Evolutionary conservation across 2,113 vertebrate genomes (phyloP).

Genomic region (Halcyon senegalensis): DNA sequence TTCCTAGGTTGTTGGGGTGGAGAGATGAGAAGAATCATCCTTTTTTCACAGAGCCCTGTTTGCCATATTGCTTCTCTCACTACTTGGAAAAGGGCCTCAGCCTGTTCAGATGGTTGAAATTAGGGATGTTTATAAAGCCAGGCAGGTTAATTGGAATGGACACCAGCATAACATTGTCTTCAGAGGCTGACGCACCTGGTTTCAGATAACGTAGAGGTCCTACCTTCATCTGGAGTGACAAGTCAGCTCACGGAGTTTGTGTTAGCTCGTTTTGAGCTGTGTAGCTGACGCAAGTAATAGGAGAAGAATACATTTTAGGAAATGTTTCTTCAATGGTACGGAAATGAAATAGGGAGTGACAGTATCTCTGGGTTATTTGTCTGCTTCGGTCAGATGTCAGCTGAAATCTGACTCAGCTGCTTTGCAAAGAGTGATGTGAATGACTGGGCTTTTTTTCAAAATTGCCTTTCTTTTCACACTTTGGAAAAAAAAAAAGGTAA

Average conservation of each 20-base stretch:
- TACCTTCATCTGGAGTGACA: constrained; percentile 29
- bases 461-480: background rate
- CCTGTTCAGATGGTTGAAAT: constrained; percentile 65
- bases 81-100: constrained; percentile 30
- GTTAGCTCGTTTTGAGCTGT: constrained; percentile 23
- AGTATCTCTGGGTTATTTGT: background rate
- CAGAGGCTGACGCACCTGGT: constrained; percentile 53
- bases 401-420: background rate
- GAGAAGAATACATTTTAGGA: constrained; percentile 54
- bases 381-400: constrained; percentile 17
- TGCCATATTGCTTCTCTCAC: background rate
- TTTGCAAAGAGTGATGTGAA: background rate
- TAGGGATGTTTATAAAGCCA: constrained; percentile 62
- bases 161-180: constrained; percentile 49
- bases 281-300: constrained; percentile 48
- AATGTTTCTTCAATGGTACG: constrained; percentile 56
- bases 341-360: constrained; percentile 53
- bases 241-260: constrained; percentile 8
- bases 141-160: constrained; percentile 77
- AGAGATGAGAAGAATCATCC: background rate
- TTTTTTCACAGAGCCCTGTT: background rate
- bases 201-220: constrained; percentile 1
- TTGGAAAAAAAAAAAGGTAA: background rate
- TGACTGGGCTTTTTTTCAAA: background rate
- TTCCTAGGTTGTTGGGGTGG: background rate